These are phyloP conservation scores for Megaceryle torquata DNA, from an alignment of 2,113 vertebrate species.

Conservation along the genomic window DNA sequence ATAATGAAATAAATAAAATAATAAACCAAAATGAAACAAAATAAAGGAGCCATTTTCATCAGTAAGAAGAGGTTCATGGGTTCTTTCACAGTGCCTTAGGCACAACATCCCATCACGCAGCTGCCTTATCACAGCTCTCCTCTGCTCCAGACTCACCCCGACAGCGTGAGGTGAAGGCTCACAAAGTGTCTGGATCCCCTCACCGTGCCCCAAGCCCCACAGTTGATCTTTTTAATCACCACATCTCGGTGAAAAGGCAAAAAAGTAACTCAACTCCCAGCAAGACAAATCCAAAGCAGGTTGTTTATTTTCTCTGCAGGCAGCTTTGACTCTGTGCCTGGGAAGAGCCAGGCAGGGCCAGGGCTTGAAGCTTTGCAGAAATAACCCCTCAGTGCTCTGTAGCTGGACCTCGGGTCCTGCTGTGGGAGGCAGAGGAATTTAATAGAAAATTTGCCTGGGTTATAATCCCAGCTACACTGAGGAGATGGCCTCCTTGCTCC, in stretches of 20 bases:
- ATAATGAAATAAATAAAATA: background rate
- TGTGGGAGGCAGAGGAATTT: background rate
- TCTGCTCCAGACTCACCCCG: background rate
- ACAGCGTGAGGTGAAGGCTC: constrained; percentile 24
- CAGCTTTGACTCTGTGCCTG: background rate
- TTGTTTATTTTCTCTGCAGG: constrained; percentile 8
- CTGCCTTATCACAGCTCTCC: constrained; percentile 43
- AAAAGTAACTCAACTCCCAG: constrained; percentile 12
- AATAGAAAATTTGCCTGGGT: background rate
- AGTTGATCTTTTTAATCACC: background rate
- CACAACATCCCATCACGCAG: background rate
- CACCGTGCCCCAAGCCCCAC: background rate
- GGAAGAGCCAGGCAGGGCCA: background rate
- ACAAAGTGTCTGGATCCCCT: background rate
- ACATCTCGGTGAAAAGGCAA: background rate
- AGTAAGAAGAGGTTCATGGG: background rate
- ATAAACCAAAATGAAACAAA: background rate
- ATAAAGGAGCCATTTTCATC: background rate
- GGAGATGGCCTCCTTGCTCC: background rate
- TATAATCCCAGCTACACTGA: background rate
- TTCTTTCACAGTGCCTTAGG: background rate
- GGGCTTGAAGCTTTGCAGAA: background rate
- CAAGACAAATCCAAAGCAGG: background rate
- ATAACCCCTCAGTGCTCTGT: background rate
- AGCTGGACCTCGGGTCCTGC: background rate